phyloP scores from a whole-genome alignment of 1,140 invertebrate genomes.

The Brachionus paranguensis region DNA sequence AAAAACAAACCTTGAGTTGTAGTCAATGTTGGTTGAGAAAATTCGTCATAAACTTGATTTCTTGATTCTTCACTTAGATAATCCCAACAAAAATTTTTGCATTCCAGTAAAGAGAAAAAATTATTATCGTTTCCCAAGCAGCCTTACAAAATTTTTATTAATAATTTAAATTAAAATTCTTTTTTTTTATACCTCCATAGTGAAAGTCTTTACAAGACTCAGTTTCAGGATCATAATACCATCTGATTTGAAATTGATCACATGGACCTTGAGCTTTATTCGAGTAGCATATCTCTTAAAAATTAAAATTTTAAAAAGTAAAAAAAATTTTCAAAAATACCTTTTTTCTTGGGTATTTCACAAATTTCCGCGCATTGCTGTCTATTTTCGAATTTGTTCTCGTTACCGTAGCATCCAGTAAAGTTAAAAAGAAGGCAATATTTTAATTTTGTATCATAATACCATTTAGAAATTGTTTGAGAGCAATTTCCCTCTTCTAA shows the following conservation, averaged over 20 bases:
- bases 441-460: constrained; percentile 9
- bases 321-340: not conserved
- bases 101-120: constrained; percentile 4
- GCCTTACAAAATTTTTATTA: not conserved
- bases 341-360: constrained; percentile 8
- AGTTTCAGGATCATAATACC: constrained; percentile 70
- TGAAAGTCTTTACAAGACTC: constrained; percentile 72
- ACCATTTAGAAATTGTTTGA: constrained; percentile 41
- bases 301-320: not conserved
- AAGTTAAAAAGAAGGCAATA: constrained; percentile 28
- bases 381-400: constrained; percentile 79
- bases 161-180: not conserved
- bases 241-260: constrained; percentile 70
- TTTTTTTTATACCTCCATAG: constrained; percentile 65
- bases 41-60: not conserved
- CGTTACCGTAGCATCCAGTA: constrained; percentile 65
- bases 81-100: constrained; percentile 35
- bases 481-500: constrained; percentile 40
- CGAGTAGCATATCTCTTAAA: constrained; percentile 37
- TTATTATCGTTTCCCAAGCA: constrained; percentile 39
- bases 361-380: constrained; percentile 64
- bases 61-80: constrained; percentile 22
- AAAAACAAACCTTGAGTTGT: not conserved
- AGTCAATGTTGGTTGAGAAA: not conserved
- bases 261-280: constrained; percentile 65